Conservation (phyloP, 2,113 vertebrate genomes). For the Turdus rufiventris region DNA sequence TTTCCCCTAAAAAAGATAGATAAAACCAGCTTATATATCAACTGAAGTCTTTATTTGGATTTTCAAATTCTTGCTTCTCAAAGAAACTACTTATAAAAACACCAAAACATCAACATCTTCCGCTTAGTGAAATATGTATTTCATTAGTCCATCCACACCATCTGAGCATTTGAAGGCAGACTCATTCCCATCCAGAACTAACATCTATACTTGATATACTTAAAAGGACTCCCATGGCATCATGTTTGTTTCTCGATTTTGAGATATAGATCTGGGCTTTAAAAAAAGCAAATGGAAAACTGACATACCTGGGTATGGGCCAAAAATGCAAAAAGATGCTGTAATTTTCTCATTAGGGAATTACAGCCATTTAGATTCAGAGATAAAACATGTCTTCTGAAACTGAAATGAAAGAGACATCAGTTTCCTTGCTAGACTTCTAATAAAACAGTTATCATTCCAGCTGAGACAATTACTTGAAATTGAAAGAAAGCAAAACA, state of each 20-base stretch:
- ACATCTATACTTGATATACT: not conserved
- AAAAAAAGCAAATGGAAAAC: not conserved
- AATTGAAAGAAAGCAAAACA: not conserved
- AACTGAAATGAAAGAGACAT: constrained; percentile 72
- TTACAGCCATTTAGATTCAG: constrained; percentile 87
- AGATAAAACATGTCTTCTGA: constrained; percentile 91
- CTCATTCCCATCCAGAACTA: not conserved
- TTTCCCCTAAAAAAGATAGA: not conserved
- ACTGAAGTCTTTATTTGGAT: not conserved
- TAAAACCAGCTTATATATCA: not conserved
- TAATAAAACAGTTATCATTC: not conserved
- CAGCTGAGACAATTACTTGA: not conserved
- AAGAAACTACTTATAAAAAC: not conserved
- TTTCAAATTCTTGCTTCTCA: not conserved
- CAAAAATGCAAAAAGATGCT: constrained; percentile 95
- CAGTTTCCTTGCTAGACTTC: not conserved
- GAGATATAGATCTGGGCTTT: not conserved
- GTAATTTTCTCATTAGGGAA: constrained; percentile 92
- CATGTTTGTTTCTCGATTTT: not conserved
- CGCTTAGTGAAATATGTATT: not conserved
- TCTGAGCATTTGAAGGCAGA: not conserved
- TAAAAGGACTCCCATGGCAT: not conserved
- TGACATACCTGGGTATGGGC: constrained; percentile 93
- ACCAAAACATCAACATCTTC: not conserved
- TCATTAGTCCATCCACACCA: not conserved